Evolutionary conservation across 2,113 vertebrate genomes (phyloP).

Genomic region (Pelvicachromis taeniatus): DNA sequence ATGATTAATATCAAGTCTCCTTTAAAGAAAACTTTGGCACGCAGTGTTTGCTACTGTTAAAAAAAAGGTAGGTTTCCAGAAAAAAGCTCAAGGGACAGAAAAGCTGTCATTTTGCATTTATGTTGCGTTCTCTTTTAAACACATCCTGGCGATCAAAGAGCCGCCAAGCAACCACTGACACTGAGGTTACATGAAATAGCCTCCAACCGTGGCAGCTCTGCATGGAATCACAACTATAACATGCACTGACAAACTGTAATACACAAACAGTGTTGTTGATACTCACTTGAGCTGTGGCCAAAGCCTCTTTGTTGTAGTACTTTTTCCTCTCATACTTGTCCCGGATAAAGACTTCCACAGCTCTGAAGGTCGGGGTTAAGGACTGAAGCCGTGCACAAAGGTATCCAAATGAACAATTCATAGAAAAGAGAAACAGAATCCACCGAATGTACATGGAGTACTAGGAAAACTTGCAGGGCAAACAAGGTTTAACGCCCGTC

Average conservation of each 20-base stretch:
- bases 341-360: constrained; percentile 98
- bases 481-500: no score
- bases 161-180: not conserved
- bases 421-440: not conserved
- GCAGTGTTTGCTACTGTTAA: not conserved
- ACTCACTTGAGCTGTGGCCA: constrained; percentile 85
- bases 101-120: not conserved
- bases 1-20: not conserved
- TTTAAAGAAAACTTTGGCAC: not conserved
- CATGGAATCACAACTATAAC: not conserved
- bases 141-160: not conserved
- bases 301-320: constrained; percentile 87
- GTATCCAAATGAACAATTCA: not conserved
- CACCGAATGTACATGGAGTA: fast-evolving
- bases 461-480: not conserved
- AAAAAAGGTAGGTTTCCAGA: not conserved
- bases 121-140: not conserved
- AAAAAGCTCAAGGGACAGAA: not conserved
- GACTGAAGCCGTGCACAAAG: constrained; percentile 32
- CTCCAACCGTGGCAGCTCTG: not conserved
- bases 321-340: constrained; percentile 99
- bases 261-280: not conserved
- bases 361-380: constrained; percentile 84
- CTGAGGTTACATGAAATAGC: not conserved
- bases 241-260: not conserved